phyloP scores from a whole-genome alignment of 2,113 vertebrate genomes.

The Actenoides lindsayi region DNA sequence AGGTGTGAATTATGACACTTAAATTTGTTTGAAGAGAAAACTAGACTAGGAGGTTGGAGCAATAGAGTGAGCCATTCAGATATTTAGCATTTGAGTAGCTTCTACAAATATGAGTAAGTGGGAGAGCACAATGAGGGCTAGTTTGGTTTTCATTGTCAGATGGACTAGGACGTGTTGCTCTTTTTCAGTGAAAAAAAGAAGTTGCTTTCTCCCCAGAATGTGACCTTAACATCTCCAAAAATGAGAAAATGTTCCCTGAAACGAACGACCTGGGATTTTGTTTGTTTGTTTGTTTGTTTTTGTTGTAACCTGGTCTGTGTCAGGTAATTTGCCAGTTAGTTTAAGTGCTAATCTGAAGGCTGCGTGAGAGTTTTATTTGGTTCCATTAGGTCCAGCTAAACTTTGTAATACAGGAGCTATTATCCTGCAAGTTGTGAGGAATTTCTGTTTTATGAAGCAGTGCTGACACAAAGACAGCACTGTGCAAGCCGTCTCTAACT shows the following conservation, averaged over 20 bases:
- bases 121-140: background rate
- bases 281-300: background rate
- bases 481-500: slow-evolving; percentile 84
- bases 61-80: background rate
- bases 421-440: slow-evolving; percentile 76
- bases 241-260: background rate
- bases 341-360: slow-evolving; percentile 63
- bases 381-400: slow-evolving; percentile 69
- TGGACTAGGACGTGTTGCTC: background rate
- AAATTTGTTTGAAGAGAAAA: background rate
- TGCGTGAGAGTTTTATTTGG: slow-evolving; percentile 59
- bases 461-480: slow-evolving; percentile 86
- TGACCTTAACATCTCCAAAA: background rate
- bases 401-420: slow-evolving; percentile 75
- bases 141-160: background rate
- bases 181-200: background rate
- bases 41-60: background rate
- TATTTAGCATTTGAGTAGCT: background rate
- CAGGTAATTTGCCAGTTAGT: slow-evolving; percentile 68
- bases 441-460: slow-evolving; percentile 76
- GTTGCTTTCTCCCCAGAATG: background rate
- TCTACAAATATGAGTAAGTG: background rate
- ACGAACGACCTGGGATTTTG: background rate
- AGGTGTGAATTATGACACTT: background rate
- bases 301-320: slow-evolving; percentile 24